Percentiles rank a stretch among this genome's conserved stretches.
These are phyloP conservation scores for Pardosa pseudoannulata DNA, from an alignment of 2,888 invertebrate species.

Conservation along the genomic window DNA sequence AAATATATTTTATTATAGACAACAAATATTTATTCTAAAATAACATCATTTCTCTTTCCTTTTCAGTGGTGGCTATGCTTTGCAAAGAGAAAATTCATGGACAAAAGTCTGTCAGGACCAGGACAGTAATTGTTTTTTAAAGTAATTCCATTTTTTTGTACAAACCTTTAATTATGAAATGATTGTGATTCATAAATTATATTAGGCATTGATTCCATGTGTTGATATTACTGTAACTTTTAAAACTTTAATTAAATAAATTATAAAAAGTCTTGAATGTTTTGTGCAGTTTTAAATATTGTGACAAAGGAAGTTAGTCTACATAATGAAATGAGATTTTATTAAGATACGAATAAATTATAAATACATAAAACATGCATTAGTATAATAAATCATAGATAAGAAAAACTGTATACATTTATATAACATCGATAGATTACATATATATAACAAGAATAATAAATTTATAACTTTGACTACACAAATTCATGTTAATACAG, in stretches of 20 bases:
- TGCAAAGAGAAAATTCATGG: constrained; percentile 99
- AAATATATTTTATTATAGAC: too few relatives aligned
- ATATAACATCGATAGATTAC: not conserved
- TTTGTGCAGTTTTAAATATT: too few relatives aligned
- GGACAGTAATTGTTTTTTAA: constrained; percentile 81
- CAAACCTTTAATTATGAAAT: too few relatives aligned
- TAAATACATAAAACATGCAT: not conserved
- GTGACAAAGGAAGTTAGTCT: too few relatives aligned
- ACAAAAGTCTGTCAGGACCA: constrained; percentile 94
- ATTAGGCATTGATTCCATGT: too few relatives aligned
- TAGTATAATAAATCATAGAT: not conserved
- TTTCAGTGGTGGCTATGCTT: constrained; percentile 98
- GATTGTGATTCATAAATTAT: too few relatives aligned
- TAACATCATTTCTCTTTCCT: constrained; percentile 8
- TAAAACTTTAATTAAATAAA: too few relatives aligned
- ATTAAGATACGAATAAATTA: constrained; percentile 7
- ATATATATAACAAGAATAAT: constrained; percentile 10
- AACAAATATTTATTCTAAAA: too few relatives aligned
- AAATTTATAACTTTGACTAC: constrained; percentile 13
- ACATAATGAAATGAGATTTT: too few relatives aligned
- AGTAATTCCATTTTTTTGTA: not conserved
- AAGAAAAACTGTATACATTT: not conserved
- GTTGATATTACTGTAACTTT: too few relatives aligned
- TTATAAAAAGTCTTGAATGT: too few relatives aligned
- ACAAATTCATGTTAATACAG: not conserved